Base-by-base conservation (phyloP, 2,888 invertebrate genomes). In the Cryptus armator region DNA sequence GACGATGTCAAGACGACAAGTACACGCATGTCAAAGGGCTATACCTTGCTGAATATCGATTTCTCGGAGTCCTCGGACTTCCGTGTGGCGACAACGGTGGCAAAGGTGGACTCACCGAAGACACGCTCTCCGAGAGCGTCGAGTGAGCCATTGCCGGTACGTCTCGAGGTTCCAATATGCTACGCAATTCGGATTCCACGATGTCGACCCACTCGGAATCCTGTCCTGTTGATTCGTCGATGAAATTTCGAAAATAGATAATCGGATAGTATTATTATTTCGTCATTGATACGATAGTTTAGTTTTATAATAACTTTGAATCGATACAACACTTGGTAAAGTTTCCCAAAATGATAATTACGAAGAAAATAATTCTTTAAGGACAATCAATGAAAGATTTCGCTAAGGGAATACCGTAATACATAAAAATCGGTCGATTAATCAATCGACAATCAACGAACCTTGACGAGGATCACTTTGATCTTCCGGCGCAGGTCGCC, bases 171-270 rank as follows among this genome's bases (percentile, higher is more conserved):
- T 97, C 97, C 86, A 97, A 93, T 90, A 97, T 97, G 92, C 97
- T 96, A 19, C 97, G 95, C 29, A 97, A 94, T 92, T 97, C 97
- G 64, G 96, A 97, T 92, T 97, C 97, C 10, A 97, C 97, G 68
- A 97, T 95, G 89, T 97, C 97, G 0, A 97, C 97, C 97, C 97
- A 97, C 93, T 97, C 97, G 44, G 96, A 96, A 89, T 97, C 97
- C 87, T 95, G 96, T 44, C 94, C 95, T 94, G 79, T 59, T 75
- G 70, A 62, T 14, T 12, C 44, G 76, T 62, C 70, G 2, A 19
- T 3, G 48, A 76, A 53, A 66, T 70, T 19, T 0, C 59, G 29
- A 32, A 62, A 62, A 71, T 4, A 16, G 9, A 12, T 9, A 37
- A 29, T 14, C 24, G 46, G 10, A n/a, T 16, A 16, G 12, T 64